Conservation (phyloP, 2,113 vertebrate genomes). For the Machaerirhynchus nigripectus region DNA sequence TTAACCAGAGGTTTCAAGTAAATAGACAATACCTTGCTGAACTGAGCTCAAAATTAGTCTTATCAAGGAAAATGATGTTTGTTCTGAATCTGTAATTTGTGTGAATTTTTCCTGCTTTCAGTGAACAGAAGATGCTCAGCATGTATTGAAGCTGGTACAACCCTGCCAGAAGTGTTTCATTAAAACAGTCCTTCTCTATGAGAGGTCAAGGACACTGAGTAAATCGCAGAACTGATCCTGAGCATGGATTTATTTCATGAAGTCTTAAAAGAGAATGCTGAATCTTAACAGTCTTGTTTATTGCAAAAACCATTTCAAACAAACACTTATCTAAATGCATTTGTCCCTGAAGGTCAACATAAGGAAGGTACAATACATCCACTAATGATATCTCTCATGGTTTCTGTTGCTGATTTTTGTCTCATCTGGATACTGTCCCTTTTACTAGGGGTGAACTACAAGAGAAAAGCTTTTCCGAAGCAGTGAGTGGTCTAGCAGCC, state of each 20-base stretch:
- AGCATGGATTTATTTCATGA: not conserved
- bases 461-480: not conserved
- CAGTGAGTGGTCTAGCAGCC: not conserved
- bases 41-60: not conserved
- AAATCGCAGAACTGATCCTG: not conserved
- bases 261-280: not conserved
- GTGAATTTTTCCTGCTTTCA: not conserved
- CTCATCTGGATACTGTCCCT: not conserved
- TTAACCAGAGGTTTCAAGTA: not conserved
- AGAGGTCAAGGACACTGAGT: not conserved
- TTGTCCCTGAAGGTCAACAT: not conserved
- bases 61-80: not conserved
- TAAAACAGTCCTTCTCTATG: not conserved
- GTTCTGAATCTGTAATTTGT: not conserved
- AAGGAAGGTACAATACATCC: not conserved
- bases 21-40: not conserved
- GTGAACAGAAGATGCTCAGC: not conserved
- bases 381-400: not conserved
- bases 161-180: not conserved
- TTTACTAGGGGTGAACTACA: not conserved
- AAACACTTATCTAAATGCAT: not conserved
- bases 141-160: not conserved
- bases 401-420: not conserved
- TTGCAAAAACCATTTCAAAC: not conserved
- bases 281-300: constrained; percentile 7